Evolutionary conservation across 2,113 vertebrate species (phyloP).

Genomic region (Pygoscelis antarcticus): DNA sequence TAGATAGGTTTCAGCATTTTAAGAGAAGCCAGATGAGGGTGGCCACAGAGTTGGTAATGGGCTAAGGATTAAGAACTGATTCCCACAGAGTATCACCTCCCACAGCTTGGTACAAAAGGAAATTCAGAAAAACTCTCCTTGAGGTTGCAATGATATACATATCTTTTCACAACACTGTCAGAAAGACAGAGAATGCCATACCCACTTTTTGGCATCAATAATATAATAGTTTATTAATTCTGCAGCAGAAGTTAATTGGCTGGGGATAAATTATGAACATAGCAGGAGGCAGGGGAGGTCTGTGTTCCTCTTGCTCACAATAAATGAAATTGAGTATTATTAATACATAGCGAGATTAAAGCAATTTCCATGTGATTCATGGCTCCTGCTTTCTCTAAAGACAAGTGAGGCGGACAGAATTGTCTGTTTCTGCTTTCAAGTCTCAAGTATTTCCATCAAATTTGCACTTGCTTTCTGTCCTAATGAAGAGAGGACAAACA

Average conservation of each 20-base stretch:
- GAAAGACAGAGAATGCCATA: background rate
- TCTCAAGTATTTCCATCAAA: background rate
- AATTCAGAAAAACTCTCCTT: background rate
- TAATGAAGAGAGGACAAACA: background rate
- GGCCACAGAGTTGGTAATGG: background rate
- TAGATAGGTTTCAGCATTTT: background rate
- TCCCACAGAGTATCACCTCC: background rate
- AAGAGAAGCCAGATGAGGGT: background rate
- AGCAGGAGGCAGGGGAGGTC: conserved; percentile 9
- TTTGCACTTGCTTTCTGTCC: background rate
- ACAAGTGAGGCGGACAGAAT: background rate
- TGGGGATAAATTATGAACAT: conserved; percentile 19
- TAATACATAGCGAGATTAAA: conserved; percentile 9
- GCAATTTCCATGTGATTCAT: background rate
- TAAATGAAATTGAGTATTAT: conserved; percentile 15
- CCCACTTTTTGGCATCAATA: background rate
- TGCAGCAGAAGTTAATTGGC: conserved; percentile 45
- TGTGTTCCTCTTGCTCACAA: background rate
- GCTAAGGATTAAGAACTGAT: background rate
- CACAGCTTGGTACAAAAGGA: background rate
- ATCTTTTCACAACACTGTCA: background rate
- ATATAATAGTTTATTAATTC: conserved; percentile 22
- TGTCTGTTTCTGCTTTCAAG: background rate
- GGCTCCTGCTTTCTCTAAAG: background rate
- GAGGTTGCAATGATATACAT: background rate